Conservation (phyloP, 2,113 vertebrate species). For the Eptesicus fuscus region DNA sequence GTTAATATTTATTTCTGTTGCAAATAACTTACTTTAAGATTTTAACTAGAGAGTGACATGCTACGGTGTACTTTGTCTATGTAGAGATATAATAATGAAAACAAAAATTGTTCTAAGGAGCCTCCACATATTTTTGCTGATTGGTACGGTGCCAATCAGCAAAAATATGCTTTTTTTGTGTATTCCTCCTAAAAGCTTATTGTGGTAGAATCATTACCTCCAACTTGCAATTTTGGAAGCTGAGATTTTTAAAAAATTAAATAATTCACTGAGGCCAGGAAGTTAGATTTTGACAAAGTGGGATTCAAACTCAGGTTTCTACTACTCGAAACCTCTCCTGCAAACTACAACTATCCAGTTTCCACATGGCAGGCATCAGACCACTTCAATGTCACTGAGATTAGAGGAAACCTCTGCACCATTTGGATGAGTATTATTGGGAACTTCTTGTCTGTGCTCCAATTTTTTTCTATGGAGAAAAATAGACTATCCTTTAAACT, state of each 20-base stretch:
- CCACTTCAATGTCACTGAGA: not conserved
- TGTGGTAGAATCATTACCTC: not conserved
- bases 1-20: not conserved
- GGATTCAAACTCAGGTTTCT: not conserved
- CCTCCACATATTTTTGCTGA: too few relatives aligned
- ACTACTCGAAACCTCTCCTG: not conserved
- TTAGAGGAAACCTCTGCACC: not conserved
- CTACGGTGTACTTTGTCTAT: not conserved
- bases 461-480: not conserved
- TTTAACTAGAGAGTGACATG: not conserved
- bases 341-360: not conserved
- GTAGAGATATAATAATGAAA: not conserved
- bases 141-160: not conserved
- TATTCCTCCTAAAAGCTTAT: not conserved
- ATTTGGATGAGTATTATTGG: not conserved
- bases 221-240: not conserved
- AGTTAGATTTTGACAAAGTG: not conserved
- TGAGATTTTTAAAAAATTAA: not conserved
- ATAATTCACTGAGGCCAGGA: not conserved
- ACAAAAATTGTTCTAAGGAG: not conserved
- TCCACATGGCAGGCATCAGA: not conserved
- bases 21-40: not conserved
- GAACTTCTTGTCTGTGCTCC: not conserved
- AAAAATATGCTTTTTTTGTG: not conserved
- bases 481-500: constrained; percentile 7